Evolutionary conservation across 1,140 invertebrate genomes (phyloP).

Genomic region (Cotesia glomerata): DNA sequence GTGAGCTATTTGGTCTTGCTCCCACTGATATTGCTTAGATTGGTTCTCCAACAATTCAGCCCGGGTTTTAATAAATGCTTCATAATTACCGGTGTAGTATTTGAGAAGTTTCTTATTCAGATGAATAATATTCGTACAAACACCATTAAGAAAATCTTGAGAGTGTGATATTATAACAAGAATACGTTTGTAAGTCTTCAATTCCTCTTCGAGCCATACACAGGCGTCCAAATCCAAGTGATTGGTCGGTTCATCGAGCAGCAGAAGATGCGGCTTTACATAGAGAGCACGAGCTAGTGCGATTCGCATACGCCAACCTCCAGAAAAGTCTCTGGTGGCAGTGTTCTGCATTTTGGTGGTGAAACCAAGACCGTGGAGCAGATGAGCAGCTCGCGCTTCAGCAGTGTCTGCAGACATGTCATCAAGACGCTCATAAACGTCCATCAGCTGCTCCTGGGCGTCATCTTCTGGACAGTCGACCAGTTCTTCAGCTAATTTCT

Average conservation of each 20-base stretch:
- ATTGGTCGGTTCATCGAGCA: slow-evolving; percentile 97
- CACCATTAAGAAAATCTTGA: slow-evolving; percentile 99
- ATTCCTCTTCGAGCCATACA: slow-evolving; percentile 98
- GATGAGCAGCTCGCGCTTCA: slow-evolving; percentile 90
- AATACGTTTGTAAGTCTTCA: slow-evolving; percentile 96
- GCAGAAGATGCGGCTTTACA: slow-evolving; percentile 90
- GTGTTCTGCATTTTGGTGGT: slow-evolving; percentile 91
- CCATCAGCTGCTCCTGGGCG: slow-evolving; percentile 88
- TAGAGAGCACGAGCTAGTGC: slow-evolving; percentile 93
- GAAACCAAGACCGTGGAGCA: slow-evolving; percentile 97
- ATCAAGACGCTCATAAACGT: slow-evolving; percentile 97
- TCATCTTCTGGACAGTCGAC: slow-evolving; percentile 88
- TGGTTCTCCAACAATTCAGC: slow-evolving; percentile 97
- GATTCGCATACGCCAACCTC: slow-evolving; percentile 99
- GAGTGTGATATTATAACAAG: slow-evolving; percentile 99
- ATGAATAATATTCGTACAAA: slow-evolving; percentile 99
- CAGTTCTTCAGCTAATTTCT: slow-evolving; percentile 91
- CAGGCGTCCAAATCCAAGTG: slow-evolving; percentile 98
- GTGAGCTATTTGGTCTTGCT: slow-evolving; percentile 98
- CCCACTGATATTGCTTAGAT: slow-evolving; percentile 99
- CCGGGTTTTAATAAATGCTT: slow-evolving; percentile 83
- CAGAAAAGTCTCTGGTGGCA: slow-evolving; percentile 94
- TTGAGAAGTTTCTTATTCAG: slow-evolving; percentile 92
- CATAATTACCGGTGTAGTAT: slow-evolving; percentile 96
- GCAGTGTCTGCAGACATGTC: slow-evolving; percentile 96